Evolutionary conservation across 2,888 invertebrate species (phyloP).

Genomic region (Pseudococcus longispinus): DNA sequence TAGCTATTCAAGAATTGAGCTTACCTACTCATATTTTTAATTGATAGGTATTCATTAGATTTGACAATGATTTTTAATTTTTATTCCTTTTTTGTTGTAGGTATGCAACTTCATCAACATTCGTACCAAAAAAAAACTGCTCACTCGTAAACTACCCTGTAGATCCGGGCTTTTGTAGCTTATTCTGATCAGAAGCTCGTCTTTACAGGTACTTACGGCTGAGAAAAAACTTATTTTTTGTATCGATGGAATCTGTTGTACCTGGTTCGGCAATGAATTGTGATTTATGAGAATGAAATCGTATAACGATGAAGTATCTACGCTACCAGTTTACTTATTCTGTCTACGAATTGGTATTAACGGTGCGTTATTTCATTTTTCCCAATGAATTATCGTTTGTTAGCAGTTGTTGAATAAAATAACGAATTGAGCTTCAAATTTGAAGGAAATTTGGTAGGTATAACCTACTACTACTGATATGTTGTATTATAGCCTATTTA

Average conservation of each 20-base stretch:
- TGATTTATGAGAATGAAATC: too few relatives aligned
- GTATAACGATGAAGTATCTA: neutral
- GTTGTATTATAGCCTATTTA: too few relatives aligned
- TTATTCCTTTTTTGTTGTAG: neutral
- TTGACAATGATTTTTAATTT: neutral
- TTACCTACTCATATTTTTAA: neutral
- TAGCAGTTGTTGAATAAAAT: too few relatives aligned
- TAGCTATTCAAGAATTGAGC: neutral
- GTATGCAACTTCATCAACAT: neutral
- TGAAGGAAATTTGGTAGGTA: too few relatives aligned
- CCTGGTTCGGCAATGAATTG: neutral
- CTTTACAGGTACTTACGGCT: conserved; percentile 88
- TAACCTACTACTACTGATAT: too few relatives aligned
- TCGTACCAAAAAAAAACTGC: conserved; percentile 63
- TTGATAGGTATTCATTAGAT: neutral
- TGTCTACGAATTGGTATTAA: too few relatives aligned
- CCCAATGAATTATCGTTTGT: too few relatives aligned
- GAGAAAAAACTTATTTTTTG: conserved; percentile 30
- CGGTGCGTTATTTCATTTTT: too few relatives aligned
- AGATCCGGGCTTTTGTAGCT: conserved; percentile 99
- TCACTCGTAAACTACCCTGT: conserved; percentile 99
- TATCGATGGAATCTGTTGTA: neutral
- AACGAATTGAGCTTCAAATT: too few relatives aligned
- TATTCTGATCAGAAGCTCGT: conserved; percentile 93
- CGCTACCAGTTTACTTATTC: too few relatives aligned